Conservation (phyloP, 2,888 invertebrate species). For the Lithosia quadra region DNA sequence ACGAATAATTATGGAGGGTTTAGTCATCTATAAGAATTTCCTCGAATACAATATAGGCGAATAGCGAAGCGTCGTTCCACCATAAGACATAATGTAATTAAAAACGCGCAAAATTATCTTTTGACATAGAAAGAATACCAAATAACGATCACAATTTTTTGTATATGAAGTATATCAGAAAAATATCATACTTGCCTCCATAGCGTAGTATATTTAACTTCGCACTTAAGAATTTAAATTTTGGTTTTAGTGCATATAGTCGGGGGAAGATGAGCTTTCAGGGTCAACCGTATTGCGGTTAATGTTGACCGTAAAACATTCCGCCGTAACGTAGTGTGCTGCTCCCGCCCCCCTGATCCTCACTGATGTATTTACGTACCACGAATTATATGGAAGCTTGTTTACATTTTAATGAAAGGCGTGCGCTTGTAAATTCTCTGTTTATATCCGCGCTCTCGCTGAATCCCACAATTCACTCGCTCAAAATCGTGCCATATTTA, state of each 20-base stretch:
- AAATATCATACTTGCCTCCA: slow-evolving; percentile 10
- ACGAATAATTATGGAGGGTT: no score
- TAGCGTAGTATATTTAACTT: background rate
- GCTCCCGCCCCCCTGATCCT: slow-evolving; percentile 57
- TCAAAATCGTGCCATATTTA: slow-evolving; percentile 52
- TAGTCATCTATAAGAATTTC: no score
- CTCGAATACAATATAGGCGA: no score
- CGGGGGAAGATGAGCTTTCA: slow-evolving; percentile 53
- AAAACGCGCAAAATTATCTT: background rate
- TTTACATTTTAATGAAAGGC: slow-evolving; percentile 81
- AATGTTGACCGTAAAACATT: slow-evolving; percentile 72
- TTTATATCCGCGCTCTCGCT: slow-evolving; percentile 62
- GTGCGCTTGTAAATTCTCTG: slow-evolving; percentile 68
- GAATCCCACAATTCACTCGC: slow-evolving; percentile 53
- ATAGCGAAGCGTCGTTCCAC: no score
- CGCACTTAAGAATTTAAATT: slow-evolving; percentile 42
- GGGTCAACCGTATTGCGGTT: slow-evolving; percentile 67
- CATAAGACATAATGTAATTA: no score
- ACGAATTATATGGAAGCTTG: slow-evolving; percentile 74
- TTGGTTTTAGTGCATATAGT: slow-evolving; percentile 54
- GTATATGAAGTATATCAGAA: slow-evolving; percentile 15
- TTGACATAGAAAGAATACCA: background rate
- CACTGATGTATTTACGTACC: slow-evolving; percentile 71
- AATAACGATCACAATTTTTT: slow-evolving; percentile 3
- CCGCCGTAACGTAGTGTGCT: slow-evolving; percentile 47